Conservation (phyloP, 2,797 vertebrate genomes). For the Tachyglossus aculeatus region DNA sequence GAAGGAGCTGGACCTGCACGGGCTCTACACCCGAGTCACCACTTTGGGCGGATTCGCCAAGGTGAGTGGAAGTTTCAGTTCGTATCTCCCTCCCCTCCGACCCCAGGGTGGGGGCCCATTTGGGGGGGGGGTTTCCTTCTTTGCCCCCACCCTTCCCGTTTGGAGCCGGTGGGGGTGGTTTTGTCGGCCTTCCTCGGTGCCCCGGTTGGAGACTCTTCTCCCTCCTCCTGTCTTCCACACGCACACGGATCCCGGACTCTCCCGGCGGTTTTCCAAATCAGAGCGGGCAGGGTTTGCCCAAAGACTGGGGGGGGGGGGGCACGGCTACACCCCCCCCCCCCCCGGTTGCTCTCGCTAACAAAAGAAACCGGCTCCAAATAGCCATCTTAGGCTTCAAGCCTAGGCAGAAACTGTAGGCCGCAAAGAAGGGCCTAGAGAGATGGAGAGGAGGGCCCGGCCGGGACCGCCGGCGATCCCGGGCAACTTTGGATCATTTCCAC, state of each 20-base stretch:
- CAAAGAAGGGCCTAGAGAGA: conserved; percentile 87
- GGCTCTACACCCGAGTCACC: conserved; percentile 97
- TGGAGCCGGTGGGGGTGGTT: conserved; percentile 55
- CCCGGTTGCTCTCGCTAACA: conserved; percentile 71
- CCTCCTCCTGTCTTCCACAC: conserved; percentile 12
- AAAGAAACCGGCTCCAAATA: conserved; percentile 83
- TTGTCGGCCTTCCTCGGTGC: no score
- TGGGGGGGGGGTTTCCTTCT: conserved; percentile 61
- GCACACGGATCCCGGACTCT: conserved; percentile 71
- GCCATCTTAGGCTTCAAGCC: conserved; percentile 93
- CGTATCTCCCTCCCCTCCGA: conserved; percentile 80
- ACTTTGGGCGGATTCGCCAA: conserved; percentile 98
- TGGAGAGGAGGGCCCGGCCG: conserved; percentile 55
- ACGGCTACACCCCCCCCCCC: conserved; percentile 73
- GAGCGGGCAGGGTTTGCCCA: conserved; percentile 95
- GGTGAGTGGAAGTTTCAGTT: conserved; percentile 94
- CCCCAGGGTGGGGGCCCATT: no score
- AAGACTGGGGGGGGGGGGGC: conserved; percentile 80
- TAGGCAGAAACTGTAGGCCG: conserved; percentile 92
- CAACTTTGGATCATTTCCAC: conserved; percentile 75
- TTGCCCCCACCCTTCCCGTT: conserved; percentile 65
- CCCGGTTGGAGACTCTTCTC: no score
- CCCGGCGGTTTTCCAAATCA: conserved; percentile 92
- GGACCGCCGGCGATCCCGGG: conserved; percentile 69
- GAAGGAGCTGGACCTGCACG: conserved; percentile 96